Base-by-base conservation (phyloP, 2,888 invertebrate genomes). In the Diaprepes abbreviatus region DNA sequence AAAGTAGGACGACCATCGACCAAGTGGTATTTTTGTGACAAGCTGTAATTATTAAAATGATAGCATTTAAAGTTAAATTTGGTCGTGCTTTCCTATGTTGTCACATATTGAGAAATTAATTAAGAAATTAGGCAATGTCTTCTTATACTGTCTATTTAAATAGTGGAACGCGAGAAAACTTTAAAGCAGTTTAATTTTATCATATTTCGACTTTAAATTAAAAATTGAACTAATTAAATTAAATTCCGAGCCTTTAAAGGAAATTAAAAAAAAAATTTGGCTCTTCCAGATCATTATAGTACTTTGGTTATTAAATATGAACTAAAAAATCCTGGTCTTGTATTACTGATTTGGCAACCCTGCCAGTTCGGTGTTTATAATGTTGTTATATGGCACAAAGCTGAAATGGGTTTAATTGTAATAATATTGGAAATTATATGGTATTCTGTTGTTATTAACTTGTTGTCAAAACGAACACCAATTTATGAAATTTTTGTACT, bases 11-110 rank as follows among this genome's bases (percentile, higher is more conserved):
- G 45, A 45, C 16, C 45, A 45, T 45, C 45, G 24, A 12, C 45
- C 45, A 45, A 45, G 45, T 45, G 45, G 45, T 9, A 45, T 24
- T 45, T 43, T 45, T 45, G 45, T 45, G 24, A 21, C 17, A 24
- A 45, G 45, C 45, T 45, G 24, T 45, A 45, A 45, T 45, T 45
- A 45, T 45, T 12, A 45, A 45, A 45, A 45, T 45, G 45, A 24
- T 24, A 24, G 45, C 45, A 45, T 45, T 45, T 45, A 45, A 45
- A 21, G 21, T 45, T 24, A 6, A 45, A 45, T 45, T 45, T 45
- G 21, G 45, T 45, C 12, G 5, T 24, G 12, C 1, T 24, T n/a
- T 45, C 24, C 45, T 12, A 6, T 24, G 45, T 45, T 45, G 45
- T n/a, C 45, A 24, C 1, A 4, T 24, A 7, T 45, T 6, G 9